A percentile compares a stretch with the other conserved stretches of the same genome.
phyloP scores from a whole-genome alignment of 2,888 invertebrate species.

The Melikaiella ostensackeni region DNA sequence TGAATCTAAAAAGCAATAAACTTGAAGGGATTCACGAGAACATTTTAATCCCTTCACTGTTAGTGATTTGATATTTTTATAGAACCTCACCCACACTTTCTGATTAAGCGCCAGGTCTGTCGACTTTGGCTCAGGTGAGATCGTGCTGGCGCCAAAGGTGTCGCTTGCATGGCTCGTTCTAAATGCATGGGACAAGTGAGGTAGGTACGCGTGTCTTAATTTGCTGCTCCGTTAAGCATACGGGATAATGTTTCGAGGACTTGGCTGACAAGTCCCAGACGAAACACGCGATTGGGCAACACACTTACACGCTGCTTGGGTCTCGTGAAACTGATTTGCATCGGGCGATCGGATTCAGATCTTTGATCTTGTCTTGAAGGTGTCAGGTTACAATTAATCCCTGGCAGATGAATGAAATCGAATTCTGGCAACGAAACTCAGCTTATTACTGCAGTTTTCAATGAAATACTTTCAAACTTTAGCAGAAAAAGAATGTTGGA shows the following conservation, averaged over 20 bases:
- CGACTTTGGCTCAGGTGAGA: constrained; percentile 18
- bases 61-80: not conserved
- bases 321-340: constrained; percentile 40
- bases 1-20: too few species aligned
- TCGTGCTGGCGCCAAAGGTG: constrained; percentile 24
- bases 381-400: constrained; percentile 45
- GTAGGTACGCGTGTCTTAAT: constrained; percentile 50
- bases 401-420: constrained; percentile 44
- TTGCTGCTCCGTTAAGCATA: constrained; percentile 53
- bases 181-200: constrained; percentile 24
- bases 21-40: not conserved
- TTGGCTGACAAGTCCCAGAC: constrained; percentile 40
- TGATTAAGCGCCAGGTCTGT: constrained; percentile 32
- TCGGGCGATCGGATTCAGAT: constrained; percentile 42
- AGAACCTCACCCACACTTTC: not conserved
- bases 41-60: not conserved
- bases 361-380: constrained; percentile 45
- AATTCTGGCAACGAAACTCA: constrained; percentile 36
- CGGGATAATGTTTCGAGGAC: constrained; percentile 43
- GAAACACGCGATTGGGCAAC: constrained; percentile 43
- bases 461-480: too few species aligned
- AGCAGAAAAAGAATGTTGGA: too few species aligned
- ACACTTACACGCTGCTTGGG: constrained; percentile 26
- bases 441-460: too few species aligned
- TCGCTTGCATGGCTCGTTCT: constrained; percentile 2